Evolutionary conservation across 2,113 vertebrate genomes (phyloP).

Genomic region (Syngnathus floridae): DNA sequence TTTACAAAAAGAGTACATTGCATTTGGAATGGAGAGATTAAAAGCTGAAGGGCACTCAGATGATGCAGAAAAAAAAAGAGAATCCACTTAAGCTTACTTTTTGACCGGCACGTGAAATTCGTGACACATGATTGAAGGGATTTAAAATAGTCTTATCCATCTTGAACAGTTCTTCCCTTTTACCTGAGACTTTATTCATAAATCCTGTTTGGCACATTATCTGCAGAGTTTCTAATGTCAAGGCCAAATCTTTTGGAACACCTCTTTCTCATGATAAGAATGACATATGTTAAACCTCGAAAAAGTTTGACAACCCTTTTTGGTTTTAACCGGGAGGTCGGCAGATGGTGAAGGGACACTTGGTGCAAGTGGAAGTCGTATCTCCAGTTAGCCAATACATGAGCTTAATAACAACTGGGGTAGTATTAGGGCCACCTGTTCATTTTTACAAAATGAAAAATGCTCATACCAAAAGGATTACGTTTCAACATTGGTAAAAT

Average conservation of each 20-base stretch:
- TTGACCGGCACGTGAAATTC: conserved; percentile 1
- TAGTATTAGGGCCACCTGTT: not conserved
- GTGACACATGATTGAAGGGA: conserved; percentile 3
- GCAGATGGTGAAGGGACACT: conserved; percentile 30
- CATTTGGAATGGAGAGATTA: conserved; percentile 17
- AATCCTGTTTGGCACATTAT: not conserved
- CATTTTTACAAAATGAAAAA: not conserved
- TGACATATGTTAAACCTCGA: conserved; percentile 6
- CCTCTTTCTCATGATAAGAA: not conserved
- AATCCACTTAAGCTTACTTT: conserved; percentile 6
- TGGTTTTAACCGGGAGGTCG: conserved; percentile 30
- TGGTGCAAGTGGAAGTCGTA: not conserved
- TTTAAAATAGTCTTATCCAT: conserved; percentile 5
- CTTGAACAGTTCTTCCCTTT: not conserved
- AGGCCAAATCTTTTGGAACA: not conserved
- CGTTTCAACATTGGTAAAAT: not conserved
- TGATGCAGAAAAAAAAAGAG: not conserved
- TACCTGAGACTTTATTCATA: conserved; percentile 2
- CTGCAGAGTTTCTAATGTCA: not conserved
- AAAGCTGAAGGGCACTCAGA: conserved; percentile 16
- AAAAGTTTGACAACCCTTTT: conserved; percentile 11
- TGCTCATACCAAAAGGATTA: not conserved
- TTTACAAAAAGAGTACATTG: conserved; percentile 9
- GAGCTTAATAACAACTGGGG: not conserved
- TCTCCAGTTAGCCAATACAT: not conserved